Evolutionary conservation across 2,797 vertebrate species (phyloP), one percentile per base, ranked within the genome.

Genomic region (Lemur catta): DNA sequence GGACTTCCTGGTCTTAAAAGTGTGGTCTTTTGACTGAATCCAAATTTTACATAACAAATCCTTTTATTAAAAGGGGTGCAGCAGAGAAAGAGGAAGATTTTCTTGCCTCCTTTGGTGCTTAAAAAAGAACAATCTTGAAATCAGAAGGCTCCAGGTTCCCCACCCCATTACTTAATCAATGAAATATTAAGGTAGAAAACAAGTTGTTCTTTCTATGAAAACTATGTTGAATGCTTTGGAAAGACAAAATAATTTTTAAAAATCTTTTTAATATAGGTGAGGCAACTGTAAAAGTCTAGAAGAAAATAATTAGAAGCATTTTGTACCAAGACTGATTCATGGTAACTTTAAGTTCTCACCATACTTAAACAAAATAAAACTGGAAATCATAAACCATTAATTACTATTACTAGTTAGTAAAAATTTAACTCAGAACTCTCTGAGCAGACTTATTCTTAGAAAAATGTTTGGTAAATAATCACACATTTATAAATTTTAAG

Each of bases 361-460:
- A 8, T 69, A 91, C 57, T 74, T 87, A 59, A 90, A 76, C 20
- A 72, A 55, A 22, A 28, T 2, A 76, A 71, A 20, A 22, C 33
- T 82, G 18, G 18, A 89, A 84, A 96, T 94, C 28, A 94, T 57
- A 89, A 88, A 65, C 18, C 33, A 85, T 35, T 48, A 91, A 72
- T 67, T 63, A 55, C 9, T 55, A n/a, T 59, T 63, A 55, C 9
- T 46, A 22, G 22, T 72, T 92, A 65, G 84, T 87, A 22, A 26
- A 91, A 71, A 61, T 63, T 55, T 65, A 92, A 71, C 26, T 91
- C 15, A 30, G 67, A 84, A 65, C 71, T 84, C 78, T 63, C 15
- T 55, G 86, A 69, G 43, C 46, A 91, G 30, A 71, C 10, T 76
- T 69, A 96, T 46, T 48, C 17, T 88, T n/a, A 67, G 84, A 91